Evolutionary conservation across 2,113 vertebrate species (phyloP).

Genomic region (Psilopsiagon aymara): DNA sequence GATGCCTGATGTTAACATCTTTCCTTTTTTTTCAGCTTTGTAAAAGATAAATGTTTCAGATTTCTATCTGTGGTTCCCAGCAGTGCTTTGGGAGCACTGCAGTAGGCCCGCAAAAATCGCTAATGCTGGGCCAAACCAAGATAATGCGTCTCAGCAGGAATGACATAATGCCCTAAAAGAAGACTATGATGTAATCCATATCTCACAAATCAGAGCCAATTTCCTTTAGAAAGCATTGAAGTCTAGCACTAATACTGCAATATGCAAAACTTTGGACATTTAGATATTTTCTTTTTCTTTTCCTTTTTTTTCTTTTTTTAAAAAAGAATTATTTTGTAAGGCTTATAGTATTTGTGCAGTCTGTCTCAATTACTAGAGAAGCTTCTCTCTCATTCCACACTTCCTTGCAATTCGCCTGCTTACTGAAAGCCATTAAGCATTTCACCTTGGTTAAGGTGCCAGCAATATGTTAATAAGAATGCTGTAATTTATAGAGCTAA

Average conservation of each 20-base stretch:
- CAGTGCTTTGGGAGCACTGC: conserved; percentile 81
- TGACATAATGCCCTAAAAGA: conserved; percentile 89
- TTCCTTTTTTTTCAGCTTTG: conserved; percentile 72
- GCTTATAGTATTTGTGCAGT: not conserved
- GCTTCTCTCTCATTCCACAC: not conserved
- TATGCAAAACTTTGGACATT: conserved; percentile 38
- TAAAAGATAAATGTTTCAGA: conserved; percentile 81
- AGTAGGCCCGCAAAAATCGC: conserved; percentile 79
- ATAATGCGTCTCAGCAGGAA: conserved; percentile 84
- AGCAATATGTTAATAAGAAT: not conserved
- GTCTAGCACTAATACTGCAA: conserved; percentile 70
- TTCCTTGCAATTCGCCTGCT: not conserved
- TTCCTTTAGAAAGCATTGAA: conserved; percentile 75
- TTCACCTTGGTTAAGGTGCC: conserved; percentile 65
- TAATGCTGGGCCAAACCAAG: conserved; percentile 80
- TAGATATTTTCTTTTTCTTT: conserved; percentile 30
- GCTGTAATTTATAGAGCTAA: conserved; percentile 63
- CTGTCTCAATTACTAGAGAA: not conserved
- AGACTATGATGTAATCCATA: conserved; percentile 85
- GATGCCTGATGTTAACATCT: conserved; percentile 70
- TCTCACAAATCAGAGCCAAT: conserved; percentile 79
- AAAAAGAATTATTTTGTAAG: conserved; percentile 50
- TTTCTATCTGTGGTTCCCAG: conserved; percentile 82
- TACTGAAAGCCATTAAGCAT: conserved; percentile 16
- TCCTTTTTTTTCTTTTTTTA: not conserved